Percentiles rank a stretch among this genome's conserved stretches.
Conservation (phyloP, 2,797 vertebrate species). For the Leontocebus nigricollis region DNA sequence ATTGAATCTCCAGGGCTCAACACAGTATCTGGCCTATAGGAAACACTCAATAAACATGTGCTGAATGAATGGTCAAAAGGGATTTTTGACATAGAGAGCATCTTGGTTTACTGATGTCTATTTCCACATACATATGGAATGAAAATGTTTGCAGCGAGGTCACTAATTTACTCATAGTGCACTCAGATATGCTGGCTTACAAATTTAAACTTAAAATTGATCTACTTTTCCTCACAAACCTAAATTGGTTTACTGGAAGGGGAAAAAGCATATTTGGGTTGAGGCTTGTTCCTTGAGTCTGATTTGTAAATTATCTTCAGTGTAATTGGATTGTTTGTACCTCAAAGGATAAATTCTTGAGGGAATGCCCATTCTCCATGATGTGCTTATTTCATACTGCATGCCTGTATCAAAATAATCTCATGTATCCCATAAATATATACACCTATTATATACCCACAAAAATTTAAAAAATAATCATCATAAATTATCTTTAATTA, state of each 20-base stretch:
- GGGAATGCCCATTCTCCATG: neutral
- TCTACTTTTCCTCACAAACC: neutral
- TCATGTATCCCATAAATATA: neutral
- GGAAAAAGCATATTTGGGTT: neutral
- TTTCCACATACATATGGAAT: neutral
- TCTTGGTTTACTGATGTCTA: neutral
- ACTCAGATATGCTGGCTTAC: neutral
- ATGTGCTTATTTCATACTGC: neutral
- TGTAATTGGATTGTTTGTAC: neutral
- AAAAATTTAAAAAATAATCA: neutral
- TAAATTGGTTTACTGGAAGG: neutral
- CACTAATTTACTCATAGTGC: neutral
- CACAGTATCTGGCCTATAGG: neutral
- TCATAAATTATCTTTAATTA: neutral
- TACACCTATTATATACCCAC: neutral
- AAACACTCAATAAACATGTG: slow-evolving; percentile 18
- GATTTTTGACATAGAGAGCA: neutral
- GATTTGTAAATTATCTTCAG: neutral
- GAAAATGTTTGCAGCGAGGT: neutral
- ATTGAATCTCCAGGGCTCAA: neutral
- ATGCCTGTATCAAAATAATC: neutral
- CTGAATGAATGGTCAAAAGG: neutral
- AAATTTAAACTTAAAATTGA: neutral
- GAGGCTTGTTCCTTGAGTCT: neutral
- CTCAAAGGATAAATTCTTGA: neutral